Evolutionary conservation across 2,888 invertebrate species (phyloP).

Genomic region (Autographa pulchrina): DNA sequence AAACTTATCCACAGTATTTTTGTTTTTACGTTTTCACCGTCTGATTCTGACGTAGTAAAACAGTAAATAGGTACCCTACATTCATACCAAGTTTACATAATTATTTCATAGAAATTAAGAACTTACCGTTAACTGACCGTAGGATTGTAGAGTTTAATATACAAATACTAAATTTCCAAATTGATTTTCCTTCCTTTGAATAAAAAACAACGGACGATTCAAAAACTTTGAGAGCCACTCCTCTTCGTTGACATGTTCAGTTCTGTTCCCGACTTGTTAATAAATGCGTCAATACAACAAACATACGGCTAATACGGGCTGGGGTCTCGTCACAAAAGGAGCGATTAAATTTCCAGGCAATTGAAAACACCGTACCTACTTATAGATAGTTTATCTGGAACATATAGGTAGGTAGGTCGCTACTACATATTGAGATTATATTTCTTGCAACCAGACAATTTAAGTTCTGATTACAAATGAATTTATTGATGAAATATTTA

Average conservation of each 20-base stretch:
- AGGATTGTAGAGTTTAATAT: no score
- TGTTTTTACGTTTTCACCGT: no score
- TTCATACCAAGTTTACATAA: no score
- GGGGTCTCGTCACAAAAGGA: conserved; percentile 74
- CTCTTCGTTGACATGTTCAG: conserved; percentile 66
- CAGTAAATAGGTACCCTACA: no score
- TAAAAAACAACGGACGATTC: background rate
- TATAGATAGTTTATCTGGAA: conserved; percentile 1
- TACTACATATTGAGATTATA: conserved; percentile 2
- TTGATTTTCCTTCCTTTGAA: background rate
- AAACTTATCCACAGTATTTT: no score
- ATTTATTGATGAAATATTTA: no score
- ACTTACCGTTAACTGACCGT: no score
- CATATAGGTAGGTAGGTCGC: conserved; percentile 22
- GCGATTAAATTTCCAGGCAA: conserved; percentile 77
- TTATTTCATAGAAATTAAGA: background rate
- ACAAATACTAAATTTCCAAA: no score
- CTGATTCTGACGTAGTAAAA: no score
- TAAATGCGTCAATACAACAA: conserved; percentile 87
- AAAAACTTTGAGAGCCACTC: conserved; percentile 71
- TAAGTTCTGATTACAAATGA: background rate
- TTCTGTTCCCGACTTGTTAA: conserved; percentile 85
- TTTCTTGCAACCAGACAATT: background rate
- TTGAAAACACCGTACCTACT: conserved; percentile 60
- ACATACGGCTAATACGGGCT: conserved; percentile 85